phyloP scores from a whole-genome alignment of 2,888 invertebrate genomes.

The Drosophila barbarae region DNA sequence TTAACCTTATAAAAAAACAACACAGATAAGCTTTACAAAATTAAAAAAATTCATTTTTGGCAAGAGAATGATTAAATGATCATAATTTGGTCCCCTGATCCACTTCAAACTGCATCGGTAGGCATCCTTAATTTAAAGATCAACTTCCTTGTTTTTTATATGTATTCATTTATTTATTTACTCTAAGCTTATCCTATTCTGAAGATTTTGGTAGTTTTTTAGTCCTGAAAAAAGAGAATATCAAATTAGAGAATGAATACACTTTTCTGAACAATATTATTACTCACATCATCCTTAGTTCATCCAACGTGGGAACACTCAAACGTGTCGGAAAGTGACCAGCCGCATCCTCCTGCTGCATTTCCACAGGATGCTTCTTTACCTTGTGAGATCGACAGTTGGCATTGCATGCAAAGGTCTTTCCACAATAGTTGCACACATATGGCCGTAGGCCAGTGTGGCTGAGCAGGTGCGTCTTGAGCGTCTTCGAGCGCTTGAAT shows the following conservation, averaged over 20 bases:
- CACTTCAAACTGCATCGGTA: no score
- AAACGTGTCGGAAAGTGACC: constrained; percentile 56
- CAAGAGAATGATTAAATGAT: no score
- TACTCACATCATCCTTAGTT: constrained; percentile 76
- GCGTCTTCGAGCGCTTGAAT: constrained; percentile 78
- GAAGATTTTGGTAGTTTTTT: constrained; percentile 39
- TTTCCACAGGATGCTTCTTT: constrained; percentile 76
- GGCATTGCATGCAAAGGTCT: constrained; percentile 78
- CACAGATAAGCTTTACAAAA: no score
- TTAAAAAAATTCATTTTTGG: no score
- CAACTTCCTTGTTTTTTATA: background rate
- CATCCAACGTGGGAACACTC: constrained; percentile 77
- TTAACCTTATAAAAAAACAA: no score
- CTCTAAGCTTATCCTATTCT: background rate
- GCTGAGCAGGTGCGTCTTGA: constrained; percentile 78
- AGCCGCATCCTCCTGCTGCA: constrained; percentile 75
- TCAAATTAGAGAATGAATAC: background rate
- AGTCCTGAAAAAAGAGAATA: constrained; percentile 10
- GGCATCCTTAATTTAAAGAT: background rate
- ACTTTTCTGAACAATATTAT: no score
- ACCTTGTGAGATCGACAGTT: constrained; percentile 79
- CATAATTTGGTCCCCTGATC: no score
- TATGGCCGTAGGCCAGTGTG: constrained; percentile 79
- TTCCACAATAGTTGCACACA: constrained; percentile 77
- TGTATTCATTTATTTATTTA: background rate